phyloP scores from a whole-genome alignment of 2,888 invertebrate species.

The Heteromurus nitidus region DNA sequence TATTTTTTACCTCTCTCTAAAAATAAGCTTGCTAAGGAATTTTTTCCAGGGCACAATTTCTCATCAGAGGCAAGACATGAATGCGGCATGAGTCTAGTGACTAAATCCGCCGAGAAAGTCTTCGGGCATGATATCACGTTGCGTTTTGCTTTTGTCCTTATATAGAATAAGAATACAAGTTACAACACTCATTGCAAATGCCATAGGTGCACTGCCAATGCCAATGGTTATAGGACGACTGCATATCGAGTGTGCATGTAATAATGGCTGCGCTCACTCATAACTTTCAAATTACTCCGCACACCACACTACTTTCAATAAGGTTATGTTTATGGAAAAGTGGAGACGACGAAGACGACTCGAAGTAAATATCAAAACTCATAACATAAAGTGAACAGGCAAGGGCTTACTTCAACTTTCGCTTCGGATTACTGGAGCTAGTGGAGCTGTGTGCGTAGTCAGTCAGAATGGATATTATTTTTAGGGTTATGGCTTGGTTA shows the following conservation, averaged over 20 bases:
- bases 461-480: slow-evolving; percentile 36
- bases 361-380: too few species aligned
- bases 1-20: slow-evolving; percentile 21
- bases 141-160: slow-evolving; percentile 5
- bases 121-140: slow-evolving; percentile 44
- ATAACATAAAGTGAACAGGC: too few species aligned
- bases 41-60: slow-evolving; percentile 24
- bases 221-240: not conserved
- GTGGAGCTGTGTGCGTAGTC: slow-evolving; percentile 1
- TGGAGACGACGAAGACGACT: too few species aligned
- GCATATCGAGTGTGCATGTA: not conserved
- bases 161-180: too few species aligned
- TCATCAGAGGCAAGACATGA: slow-evolving; percentile 14
- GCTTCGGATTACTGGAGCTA: not conserved
- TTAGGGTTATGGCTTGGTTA: slow-evolving; percentile 34
- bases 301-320: slow-evolving; percentile 23
- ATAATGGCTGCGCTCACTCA: slow-evolving; percentile 15
- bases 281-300: slow-evolving; percentile 29
- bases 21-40: slow-evolving; percentile 40
- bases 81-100: not conserved
- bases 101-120: slow-evolving; percentile 30
- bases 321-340: not conserved
- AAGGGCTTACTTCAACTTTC: not conserved
- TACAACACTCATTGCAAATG: too few species aligned
- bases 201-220: too few species aligned